phyloP scores from a whole-genome alignment of 2,888 invertebrate genomes.

The Prosapia bicincta region DNA sequence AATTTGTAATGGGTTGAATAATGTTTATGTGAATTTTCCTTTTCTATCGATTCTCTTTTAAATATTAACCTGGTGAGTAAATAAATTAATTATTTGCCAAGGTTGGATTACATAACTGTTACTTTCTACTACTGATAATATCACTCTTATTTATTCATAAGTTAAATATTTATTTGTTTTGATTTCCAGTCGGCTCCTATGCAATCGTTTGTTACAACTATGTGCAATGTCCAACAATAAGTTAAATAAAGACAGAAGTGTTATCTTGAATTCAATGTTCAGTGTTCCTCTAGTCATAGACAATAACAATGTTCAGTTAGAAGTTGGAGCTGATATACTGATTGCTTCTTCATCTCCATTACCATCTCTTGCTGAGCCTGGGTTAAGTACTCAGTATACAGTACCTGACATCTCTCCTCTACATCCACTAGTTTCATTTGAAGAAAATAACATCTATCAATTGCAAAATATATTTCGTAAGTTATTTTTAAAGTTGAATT shows the following conservation, averaged over 20 bases:
- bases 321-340: conserved; percentile 61
- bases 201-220: conserved; percentile 45
- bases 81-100: too few relatives aligned
- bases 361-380: conserved; percentile 49
- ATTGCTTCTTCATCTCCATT: conserved; percentile 63
- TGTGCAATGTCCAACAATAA: conserved; percentile 44
- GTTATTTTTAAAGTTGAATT: too few relatives aligned
- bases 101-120: too few relatives aligned
- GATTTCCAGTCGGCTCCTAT: conserved; percentile 61
- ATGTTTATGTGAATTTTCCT: too few relatives aligned
- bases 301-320: conserved; percentile 57
- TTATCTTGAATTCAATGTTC: conserved; percentile 32
- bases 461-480: conserved; percentile 66
- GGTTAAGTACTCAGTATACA: conserved; percentile 49
- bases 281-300: conserved; percentile 32
- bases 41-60: too few relatives aligned
- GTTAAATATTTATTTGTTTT: too few relatives aligned
- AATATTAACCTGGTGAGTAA: too few relatives aligned
- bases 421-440: conserved; percentile 65
- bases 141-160: not conserved
- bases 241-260: conserved; percentile 18
- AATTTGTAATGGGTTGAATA: too few relatives aligned
- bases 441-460: conserved; percentile 60
- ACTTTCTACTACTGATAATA: too few relatives aligned
- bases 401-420: conserved; percentile 75